Evolutionary conservation across 1,140 invertebrate genomes (phyloP), one percentile per base, ranked within the genome.

Genomic region (Drosophila varians): DNA sequence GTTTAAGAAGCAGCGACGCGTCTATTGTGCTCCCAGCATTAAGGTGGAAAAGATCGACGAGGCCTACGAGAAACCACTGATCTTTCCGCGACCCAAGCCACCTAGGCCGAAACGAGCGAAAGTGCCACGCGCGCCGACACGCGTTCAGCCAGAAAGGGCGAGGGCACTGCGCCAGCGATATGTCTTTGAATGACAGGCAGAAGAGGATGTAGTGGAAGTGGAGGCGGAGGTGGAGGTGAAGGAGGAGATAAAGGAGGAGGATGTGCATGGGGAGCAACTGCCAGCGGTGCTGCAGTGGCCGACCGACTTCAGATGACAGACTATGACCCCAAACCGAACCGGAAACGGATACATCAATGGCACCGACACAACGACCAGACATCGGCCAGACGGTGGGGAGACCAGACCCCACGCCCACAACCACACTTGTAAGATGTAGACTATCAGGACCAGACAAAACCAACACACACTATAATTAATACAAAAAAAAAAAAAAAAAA

Each of bases 111-210:
- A 38, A 6, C 23, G 26, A 2, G 16, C 43, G 0, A 77, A 71
- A 23, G 75, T 78, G 19, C 51, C 79, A 9, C 55, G 66, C 3
- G 45, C 38, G 6, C 83, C 83, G 0, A 88, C 83, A 0, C 74
- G 83, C 0, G 64, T 89, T 3, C 83, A 88, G 19, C 83, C 84
- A 0, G 71, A 68, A 8, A 58, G 83, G 12, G 84, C 84, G 61
- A 72, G 83, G 36, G 83, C 83, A 4, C 19, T 76, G 56, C 77
- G 78, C 0, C 78, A 89, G 36, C 51, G 43, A 9, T 83, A 83
- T 40, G 75, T 83, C 3, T 88, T 76, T 25, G 74, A 88, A 76
- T 88, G 83, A 88, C 78, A 42, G 16, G 40, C 9, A 19, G 25
- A 25, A 5, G 5, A 11, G n/a, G 28, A 26, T 6, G 12, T 16